These are phyloP conservation scores for Cisticola juncidis DNA, from an alignment of 2,113 vertebrate genomes.

Conservation along the genomic window DNA sequence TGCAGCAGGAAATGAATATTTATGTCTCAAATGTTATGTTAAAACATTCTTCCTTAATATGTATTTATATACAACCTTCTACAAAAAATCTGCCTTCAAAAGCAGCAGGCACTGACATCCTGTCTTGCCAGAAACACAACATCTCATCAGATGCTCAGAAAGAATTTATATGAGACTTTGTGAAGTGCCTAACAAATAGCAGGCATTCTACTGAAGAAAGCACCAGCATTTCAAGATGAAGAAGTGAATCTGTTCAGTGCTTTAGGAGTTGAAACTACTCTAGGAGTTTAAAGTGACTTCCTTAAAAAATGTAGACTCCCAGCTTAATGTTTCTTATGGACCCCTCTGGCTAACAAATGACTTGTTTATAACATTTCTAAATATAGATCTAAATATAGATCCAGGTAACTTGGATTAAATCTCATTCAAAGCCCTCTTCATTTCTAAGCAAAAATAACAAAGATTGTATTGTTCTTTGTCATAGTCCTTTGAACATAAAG, in stretches of 20 bases:
- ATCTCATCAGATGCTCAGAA: constrained; percentile 53
- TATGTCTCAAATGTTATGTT: constrained; percentile 62
- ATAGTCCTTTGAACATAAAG: neutral
- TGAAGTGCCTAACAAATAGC: constrained; percentile 62
- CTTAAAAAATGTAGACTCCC: constrained; percentile 39
- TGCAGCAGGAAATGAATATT: constrained; percentile 61
- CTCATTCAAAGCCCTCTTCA: neutral
- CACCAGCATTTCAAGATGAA: constrained; percentile 53
- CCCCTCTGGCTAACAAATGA: constrained; percentile 54
- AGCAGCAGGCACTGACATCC: constrained; percentile 56
- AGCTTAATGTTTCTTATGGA: constrained; percentile 15
- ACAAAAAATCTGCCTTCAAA: constrained; percentile 61
- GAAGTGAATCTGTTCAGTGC: constrained; percentile 58
- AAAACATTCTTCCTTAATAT: constrained; percentile 63
- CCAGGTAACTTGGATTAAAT: constrained; percentile 42
- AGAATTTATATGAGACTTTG: constrained; percentile 53
- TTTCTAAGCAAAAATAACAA: neutral
- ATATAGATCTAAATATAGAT: constrained; percentile 47
- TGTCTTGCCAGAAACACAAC: constrained; percentile 44
- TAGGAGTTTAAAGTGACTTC: constrained; percentile 41
- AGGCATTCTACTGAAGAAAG: constrained; percentile 54
- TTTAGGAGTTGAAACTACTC: constrained; percentile 57
- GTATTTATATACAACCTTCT: constrained; percentile 64
- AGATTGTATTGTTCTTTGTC: neutral
- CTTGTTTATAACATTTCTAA: constrained; percentile 59